Evolutionary conservation across 2,888 invertebrate species (phyloP).

Genomic region (Calameuta pallipes): DNA sequence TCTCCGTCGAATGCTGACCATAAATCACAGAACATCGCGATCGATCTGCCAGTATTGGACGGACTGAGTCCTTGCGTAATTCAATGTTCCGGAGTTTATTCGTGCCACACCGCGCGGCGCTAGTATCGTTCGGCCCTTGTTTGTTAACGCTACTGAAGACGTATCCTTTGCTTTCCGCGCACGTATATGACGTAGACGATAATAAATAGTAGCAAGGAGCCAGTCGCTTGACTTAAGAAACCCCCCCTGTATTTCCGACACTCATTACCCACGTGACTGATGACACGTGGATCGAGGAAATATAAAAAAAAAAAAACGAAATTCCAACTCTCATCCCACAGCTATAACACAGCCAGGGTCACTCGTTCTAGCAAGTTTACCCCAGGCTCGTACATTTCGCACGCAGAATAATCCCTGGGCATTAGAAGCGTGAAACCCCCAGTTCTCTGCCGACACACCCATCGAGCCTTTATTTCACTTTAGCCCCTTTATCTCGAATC

Average conservation of each 20-base stretch:
- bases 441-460: background rate
- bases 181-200: constrained; percentile 46
- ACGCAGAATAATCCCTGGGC: background rate
- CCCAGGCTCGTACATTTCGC: background rate
- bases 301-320: constrained; percentile 42
- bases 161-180: constrained; percentile 41
- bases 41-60: background rate
- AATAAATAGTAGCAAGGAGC: constrained; percentile 48
- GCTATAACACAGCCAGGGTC: background rate
- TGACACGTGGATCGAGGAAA: constrained; percentile 55
- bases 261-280: constrained; percentile 60
- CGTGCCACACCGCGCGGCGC: background rate
- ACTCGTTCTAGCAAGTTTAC: background rate
- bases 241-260: constrained; percentile 51
- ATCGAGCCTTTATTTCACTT: background rate
- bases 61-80: background rate
- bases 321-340: constrained; percentile 11
- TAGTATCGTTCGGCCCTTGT: constrained; percentile 2
- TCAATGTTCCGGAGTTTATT: background rate
- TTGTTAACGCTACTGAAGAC: constrained; percentile 27
- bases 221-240: constrained; percentile 41
- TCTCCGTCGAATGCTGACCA: background rate
- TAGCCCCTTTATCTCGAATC: constrained; percentile 12
- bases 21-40: background rate
- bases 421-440: background rate